Evolutionary conservation across 2,113 vertebrate species (phyloP).

Genomic region (Rattus norvegicus): GRCr8 NC_086033.1:66843001-66843500

Average conservation of each 20-base stretch:
- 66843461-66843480: background rate
- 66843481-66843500: background rate
- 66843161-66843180: conserved; percentile 59
- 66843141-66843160: conserved; percentile 50
- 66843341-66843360: background rate
- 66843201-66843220: background rate
- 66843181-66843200: conserved; percentile 43
- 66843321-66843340: background rate
- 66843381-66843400: background rate
- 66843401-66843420: background rate
- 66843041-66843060: conserved; percentile 78
- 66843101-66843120: conserved; percentile 79
- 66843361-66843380: background rate
- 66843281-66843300: background rate
- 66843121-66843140: conserved; percentile 76
- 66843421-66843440: background rate
- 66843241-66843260: background rate
- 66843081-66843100: conserved; percentile 84
- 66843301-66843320: background rate
- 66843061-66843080: conserved; percentile 83
- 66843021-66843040: conserved; percentile 83
- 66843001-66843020: conserved; percentile 83
- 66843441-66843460: conserved; percentile 4
- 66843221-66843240: background rate
- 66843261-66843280: background rate